Conservation (phyloP, 2,797 vertebrate species). For the Hemibagrus guttatus region DNA sequence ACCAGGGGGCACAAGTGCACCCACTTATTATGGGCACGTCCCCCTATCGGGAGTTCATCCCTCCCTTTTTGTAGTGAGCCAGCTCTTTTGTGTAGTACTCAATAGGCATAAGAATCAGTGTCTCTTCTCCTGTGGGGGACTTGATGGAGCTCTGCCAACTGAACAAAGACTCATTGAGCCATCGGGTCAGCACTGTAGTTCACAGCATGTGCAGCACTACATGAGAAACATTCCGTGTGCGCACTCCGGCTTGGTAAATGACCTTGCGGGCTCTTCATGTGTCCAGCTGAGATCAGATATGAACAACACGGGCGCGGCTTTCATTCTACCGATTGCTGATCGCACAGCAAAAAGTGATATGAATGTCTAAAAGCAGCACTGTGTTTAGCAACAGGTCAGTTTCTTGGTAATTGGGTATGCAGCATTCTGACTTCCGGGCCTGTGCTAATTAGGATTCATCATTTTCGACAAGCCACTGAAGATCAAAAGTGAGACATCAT, state of each 20-base stretch:
- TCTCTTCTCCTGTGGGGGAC: slow-evolving; percentile 30
- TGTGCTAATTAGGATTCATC: background rate
- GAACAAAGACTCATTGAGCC: slow-evolving; percentile 57
- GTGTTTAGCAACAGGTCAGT: background rate
- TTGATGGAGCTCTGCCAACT: background rate
- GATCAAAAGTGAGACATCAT: slow-evolving; percentile 35
- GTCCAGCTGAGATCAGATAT: background rate
- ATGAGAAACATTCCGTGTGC: slow-evolving; percentile 39
- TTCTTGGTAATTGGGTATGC: background rate
- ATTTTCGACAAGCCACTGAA: slow-evolving; percentile 15
- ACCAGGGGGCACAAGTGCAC: slow-evolving; percentile 24
- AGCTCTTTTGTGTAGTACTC: slow-evolving; percentile 47
- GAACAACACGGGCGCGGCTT: background rate
- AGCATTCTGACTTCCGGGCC: background rate
- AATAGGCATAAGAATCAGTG: slow-evolving; percentile 49
- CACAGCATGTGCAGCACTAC: slow-evolving; percentile 16
- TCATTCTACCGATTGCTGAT: background rate
- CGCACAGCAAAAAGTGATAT: slow-evolving; percentile 7
- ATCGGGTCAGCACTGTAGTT: background rate
- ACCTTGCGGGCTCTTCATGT: background rate
- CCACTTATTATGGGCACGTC: slow-evolving; percentile 11
- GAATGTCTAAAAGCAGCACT: background rate
- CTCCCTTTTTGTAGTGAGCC: slow-evolving; percentile 39
- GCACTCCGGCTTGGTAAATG: slow-evolving; percentile 16
- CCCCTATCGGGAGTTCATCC: slow-evolving; percentile 29